phyloP scores from a whole-genome alignment of 2,797 vertebrate genomes.

The Darevskia mixta region DNA sequence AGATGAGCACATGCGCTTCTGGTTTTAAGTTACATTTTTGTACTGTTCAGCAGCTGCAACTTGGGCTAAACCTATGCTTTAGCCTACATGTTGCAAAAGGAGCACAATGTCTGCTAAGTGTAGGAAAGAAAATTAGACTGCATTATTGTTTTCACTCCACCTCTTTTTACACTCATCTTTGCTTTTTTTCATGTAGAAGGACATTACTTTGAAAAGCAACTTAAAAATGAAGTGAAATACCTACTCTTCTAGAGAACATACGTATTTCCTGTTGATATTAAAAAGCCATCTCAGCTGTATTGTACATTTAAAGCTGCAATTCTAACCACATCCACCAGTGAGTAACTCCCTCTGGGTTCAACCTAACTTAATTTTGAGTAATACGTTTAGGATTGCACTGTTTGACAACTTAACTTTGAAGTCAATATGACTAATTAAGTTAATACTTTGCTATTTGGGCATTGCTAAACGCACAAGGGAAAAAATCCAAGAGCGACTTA shows the following conservation, averaged over 20 bases:
- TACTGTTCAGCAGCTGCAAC: not conserved
- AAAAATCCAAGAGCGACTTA: not conserved
- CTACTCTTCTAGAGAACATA: not conserved
- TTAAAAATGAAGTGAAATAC: not conserved
- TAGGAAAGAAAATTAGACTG: not conserved
- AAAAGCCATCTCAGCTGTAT: not conserved
- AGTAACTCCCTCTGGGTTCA: not conserved
- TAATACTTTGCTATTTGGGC: not conserved
- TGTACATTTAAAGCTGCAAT: not conserved
- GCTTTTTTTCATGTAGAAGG: not conserved
- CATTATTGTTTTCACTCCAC: not conserved
- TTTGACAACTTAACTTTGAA: slow-evolving; percentile 13
- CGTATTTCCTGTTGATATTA: not conserved
- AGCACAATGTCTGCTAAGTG: not conserved
- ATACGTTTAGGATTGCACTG: not conserved
- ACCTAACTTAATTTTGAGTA: not conserved
- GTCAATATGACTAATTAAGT: not conserved
- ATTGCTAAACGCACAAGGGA: not conserved
- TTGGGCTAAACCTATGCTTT: not conserved
- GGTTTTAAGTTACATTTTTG: not conserved
- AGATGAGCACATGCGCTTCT: too few species aligned
- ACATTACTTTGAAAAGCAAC: not conserved
- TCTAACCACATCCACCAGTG: not conserved
- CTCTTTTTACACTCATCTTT: not conserved
- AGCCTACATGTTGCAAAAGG: not conserved